Conservation (phyloP, 2,797 vertebrate species). For the Arnoldichthys spilopterus region DNA sequence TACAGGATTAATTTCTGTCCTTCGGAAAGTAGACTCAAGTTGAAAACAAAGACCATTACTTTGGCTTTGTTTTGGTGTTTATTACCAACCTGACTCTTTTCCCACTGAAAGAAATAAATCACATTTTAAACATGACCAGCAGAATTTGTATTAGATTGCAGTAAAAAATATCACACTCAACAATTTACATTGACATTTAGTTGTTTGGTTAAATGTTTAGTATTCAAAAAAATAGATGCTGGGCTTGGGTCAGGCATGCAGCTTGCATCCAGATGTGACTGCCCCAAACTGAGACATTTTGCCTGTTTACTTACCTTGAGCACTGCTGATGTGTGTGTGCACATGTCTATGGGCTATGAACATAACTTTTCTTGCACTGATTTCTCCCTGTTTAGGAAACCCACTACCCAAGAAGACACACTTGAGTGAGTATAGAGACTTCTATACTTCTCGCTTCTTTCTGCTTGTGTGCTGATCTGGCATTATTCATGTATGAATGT, state of each 20-base stretch:
- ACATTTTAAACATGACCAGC: too few species aligned
- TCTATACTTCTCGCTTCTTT: neutral
- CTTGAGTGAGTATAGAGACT: slow-evolving; percentile 47
- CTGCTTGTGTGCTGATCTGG: neutral
- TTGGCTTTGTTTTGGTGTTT: neutral
- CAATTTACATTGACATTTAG: neutral
- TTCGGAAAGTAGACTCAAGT: slow-evolving; percentile 14
- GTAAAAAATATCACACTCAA: neutral
- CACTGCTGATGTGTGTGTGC: neutral
- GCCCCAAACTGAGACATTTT: neutral
- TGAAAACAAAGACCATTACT: slow-evolving; percentile 4
- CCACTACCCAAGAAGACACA: slow-evolving; percentile 51
- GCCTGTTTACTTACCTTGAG: too few species aligned
- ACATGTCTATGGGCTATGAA: neutral
- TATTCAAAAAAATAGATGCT: neutral
- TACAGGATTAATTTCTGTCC: neutral
- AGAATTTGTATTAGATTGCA: neutral
- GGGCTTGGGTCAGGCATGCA: neutral
- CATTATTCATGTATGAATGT: neutral
- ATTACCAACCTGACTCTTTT: too few species aligned
- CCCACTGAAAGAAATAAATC: too few species aligned
- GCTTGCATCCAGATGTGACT: slow-evolving; percentile 6
- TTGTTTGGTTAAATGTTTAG: slow-evolving; percentile 2
- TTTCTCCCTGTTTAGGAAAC: slow-evolving; percentile 44
- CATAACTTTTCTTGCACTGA: slow-evolving; percentile 11